Conservation (phyloP, 2,888 invertebrate species). For the Leucophenga maculata region DNA sequence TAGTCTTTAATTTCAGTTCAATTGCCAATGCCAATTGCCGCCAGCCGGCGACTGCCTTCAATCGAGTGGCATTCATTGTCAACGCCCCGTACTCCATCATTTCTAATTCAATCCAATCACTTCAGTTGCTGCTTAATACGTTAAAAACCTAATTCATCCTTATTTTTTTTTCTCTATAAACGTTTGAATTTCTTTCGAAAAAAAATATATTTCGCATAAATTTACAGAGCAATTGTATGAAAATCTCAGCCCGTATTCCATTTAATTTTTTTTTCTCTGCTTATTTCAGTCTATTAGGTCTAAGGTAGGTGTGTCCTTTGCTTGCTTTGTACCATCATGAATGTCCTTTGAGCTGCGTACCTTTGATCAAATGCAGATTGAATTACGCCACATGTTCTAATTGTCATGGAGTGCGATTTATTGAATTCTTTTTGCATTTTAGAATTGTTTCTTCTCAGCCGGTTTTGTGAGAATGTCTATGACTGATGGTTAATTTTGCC, state of each 20-base stretch:
- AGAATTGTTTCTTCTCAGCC: background rate
- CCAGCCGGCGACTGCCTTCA: no score
- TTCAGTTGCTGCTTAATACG: background rate
- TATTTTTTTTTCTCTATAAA: slow-evolving; percentile 1
- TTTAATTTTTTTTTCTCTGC: slow-evolving; percentile 51
- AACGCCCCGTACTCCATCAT: slow-evolving; percentile 47
- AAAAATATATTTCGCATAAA: slow-evolving; percentile 58
- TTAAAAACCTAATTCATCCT: background rate
- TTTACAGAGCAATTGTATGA: slow-evolving; percentile 56
- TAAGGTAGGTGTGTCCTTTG: slow-evolving; percentile 26
- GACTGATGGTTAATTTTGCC: no score
- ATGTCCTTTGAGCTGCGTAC: slow-evolving; percentile 50
- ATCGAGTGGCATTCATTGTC: slow-evolving; percentile 27
- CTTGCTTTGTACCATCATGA: slow-evolving; percentile 43
- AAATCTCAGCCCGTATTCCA: slow-evolving; percentile 60
- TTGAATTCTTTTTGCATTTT: background rate
- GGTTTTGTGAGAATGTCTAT: background rate
- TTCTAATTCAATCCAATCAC: slow-evolving; percentile 52
- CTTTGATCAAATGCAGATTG: slow-evolving; percentile 53
- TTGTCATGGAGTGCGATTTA: slow-evolving; percentile 20
- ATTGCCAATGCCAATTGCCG: slow-evolving; percentile 37
- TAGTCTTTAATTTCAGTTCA: slow-evolving; percentile 30
- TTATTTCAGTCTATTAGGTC: background rate
- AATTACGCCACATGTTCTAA: slow-evolving; percentile 53
- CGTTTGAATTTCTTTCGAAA: background rate